Percentiles rank a stretch among this genome's conserved stretches.
Conservation (phyloP, 2,888 invertebrate species). For the Atrina japonica region DNA sequence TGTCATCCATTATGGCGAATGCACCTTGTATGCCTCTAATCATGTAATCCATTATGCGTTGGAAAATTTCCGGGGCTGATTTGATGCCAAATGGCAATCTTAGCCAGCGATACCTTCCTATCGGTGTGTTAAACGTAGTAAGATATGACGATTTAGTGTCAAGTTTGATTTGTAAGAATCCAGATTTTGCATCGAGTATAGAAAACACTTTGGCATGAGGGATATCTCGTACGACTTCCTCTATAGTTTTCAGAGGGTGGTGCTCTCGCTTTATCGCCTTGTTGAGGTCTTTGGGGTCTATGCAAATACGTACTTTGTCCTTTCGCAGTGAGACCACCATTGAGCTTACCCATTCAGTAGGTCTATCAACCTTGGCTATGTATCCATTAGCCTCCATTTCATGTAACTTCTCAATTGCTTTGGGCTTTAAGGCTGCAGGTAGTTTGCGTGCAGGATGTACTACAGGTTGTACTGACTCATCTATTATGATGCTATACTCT, state of each 20-base stretch:
- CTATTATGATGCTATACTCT: constrained; percentile 41
- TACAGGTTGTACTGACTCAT: too few relatives aligned
- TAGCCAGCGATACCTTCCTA: constrained; percentile 54
- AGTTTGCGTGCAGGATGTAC: too few relatives aligned
- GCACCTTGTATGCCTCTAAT: constrained; percentile 49
- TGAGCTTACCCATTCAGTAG: constrained; percentile 61
- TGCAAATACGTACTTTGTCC: constrained; percentile 54
- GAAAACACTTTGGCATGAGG: constrained; percentile 59
- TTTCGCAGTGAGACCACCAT: constrained; percentile 51
- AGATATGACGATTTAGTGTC: constrained; percentile 47
- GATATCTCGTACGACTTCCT: constrained; percentile 49
- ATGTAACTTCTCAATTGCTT: constrained; percentile 44
- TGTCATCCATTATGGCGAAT: constrained; percentile 52
- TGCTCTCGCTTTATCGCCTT: constrained; percentile 47
- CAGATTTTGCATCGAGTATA: constrained; percentile 55
- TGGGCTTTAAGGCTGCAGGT: not conserved
- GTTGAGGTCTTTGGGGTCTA: constrained; percentile 54
- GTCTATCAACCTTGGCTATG: constrained; percentile 48
- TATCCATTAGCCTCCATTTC: constrained; percentile 55
- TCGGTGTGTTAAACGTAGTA: constrained; percentile 58
- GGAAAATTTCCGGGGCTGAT: constrained; percentile 53
- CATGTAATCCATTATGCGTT: constrained; percentile 56
- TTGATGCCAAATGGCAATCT: constrained; percentile 55
- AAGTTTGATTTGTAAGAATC: constrained; percentile 57
- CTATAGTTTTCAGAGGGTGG: constrained; percentile 51